phyloP scores from a whole-genome alignment of 2,113 vertebrate genomes.

The Leucosticte australis region DNA sequence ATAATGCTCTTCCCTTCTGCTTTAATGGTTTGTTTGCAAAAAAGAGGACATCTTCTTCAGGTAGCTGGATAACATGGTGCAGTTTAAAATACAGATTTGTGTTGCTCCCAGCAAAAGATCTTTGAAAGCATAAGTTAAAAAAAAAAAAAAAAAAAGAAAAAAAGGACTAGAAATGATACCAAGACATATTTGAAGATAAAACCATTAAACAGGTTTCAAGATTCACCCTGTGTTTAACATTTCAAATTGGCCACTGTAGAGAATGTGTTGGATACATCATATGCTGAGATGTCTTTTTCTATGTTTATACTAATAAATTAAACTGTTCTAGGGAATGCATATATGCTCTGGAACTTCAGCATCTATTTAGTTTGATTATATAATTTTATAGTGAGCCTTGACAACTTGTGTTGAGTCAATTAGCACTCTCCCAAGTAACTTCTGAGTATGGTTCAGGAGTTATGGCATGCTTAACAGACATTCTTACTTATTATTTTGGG shows the following conservation, averaged over 20 bases:
- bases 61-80: background rate
- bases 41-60: background rate
- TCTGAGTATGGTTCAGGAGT: background rate
- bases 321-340: background rate
- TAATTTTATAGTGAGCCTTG: background rate
- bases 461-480: background rate
- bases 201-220: background rate
- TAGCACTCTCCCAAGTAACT: background rate
- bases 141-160: background rate
- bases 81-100: background rate
- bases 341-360: background rate
- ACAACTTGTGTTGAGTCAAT: background rate
- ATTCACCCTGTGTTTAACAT: background rate
- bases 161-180: background rate
- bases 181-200: background rate
- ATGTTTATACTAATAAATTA: background rate
- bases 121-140: background rate
- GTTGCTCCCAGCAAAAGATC: background rate
- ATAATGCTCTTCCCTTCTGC: background rate
- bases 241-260: background rate
- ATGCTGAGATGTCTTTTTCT: background rate
- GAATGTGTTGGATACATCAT: background rate
- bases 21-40: background rate
- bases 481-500: background rate
- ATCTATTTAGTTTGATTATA: background rate